Base-by-base conservation (phyloP, 2,113 vertebrate species). In the Pygoscelis adeliae region DNA sequence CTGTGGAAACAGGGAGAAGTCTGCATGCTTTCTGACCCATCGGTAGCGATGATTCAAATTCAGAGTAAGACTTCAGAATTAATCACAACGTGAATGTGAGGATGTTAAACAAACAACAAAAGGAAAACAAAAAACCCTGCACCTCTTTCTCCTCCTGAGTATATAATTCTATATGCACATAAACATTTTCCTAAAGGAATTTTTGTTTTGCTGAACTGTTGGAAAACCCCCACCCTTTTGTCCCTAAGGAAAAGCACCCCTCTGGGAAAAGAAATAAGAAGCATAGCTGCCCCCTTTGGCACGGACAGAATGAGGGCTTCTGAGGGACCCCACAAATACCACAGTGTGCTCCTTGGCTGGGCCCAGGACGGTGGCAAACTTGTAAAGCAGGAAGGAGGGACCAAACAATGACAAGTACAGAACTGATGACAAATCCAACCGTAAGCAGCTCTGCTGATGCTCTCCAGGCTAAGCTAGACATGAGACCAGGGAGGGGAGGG, bases 21-120 rank as follows among this genome's bases (percentile, higher is more conserved):
- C 94, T 98, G 97, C 95, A 97, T 98, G 97, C 96, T 97, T 96
- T 97, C 95, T 95, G 85, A 95, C 92, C 89, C 91, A 82, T 90
- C 29, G 7, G 59, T 77, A 94, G 63, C 3, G 0, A 93, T 65
- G 73, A 85, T 38, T 91, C 69, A 82, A 65, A 66, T 87, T 65
- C 69, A 91, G 50, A 89, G 65, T 70, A 93, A 92, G 44, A 89
- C 72, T 87, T 89, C 55, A 69, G 73, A 97, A 80, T 38, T 67
- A 83, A 87, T 82, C 84, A 62, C 87, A 91, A 73, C 15, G 29
- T 62, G 71, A 85, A 87, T 29, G 38, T 82, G 44, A 98, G 87
- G 78, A 95, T 85, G 46, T 92, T 94, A 78, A 88, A 93, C 79
- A 94, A 82, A 85, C 42, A 79, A 65, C 83, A 62, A 92, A 80